A percentile compares a stretch with the other conserved stretches of the same genome.
Evolutionary conservation across 2,113 vertebrate genomes (phyloP).

Genomic region (Sorex fumeus): DNA sequence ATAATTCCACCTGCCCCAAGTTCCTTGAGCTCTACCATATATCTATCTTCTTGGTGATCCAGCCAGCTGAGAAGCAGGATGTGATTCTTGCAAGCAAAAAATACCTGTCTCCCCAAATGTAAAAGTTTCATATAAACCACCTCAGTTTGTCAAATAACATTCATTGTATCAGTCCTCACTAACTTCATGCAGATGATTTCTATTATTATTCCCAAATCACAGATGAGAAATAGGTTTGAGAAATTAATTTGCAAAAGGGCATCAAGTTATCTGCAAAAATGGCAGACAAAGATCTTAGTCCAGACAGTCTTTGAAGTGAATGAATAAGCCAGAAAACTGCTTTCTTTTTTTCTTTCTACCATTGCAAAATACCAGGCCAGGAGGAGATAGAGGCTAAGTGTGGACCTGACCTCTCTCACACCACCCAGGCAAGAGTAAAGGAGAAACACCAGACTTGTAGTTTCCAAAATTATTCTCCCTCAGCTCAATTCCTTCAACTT

Average conservation of each 20-base stretch:
- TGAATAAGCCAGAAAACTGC: not conserved
- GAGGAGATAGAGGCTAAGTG: fast-evolving
- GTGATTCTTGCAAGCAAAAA: fast-evolving
- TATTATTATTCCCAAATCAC: not conserved
- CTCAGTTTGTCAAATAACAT: not conserved
- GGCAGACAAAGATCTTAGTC: not conserved
- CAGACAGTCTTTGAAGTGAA: not conserved
- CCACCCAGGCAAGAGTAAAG: not conserved
- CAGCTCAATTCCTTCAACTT: not conserved
- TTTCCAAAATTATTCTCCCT: not conserved
- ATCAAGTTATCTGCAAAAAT: not conserved
- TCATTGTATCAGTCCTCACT: not conserved
- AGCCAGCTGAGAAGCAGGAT: not conserved
- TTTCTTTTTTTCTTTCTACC: not conserved
- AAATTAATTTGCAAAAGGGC: not conserved
- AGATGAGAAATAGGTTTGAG: not conserved
- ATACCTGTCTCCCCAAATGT: not conserved
- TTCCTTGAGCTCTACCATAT: fast-evolving
- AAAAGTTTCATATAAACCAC: fast-evolving
- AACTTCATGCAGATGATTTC: not conserved
- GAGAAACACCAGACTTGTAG: not conserved
- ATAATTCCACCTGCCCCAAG: not conserved
- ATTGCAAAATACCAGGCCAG: not conserved
- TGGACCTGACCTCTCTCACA: not conserved
- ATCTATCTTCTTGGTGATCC: not conserved